Base-by-base conservation (phyloP, 2,113 vertebrate genomes). In the Grammomys dolichurus region DNA sequence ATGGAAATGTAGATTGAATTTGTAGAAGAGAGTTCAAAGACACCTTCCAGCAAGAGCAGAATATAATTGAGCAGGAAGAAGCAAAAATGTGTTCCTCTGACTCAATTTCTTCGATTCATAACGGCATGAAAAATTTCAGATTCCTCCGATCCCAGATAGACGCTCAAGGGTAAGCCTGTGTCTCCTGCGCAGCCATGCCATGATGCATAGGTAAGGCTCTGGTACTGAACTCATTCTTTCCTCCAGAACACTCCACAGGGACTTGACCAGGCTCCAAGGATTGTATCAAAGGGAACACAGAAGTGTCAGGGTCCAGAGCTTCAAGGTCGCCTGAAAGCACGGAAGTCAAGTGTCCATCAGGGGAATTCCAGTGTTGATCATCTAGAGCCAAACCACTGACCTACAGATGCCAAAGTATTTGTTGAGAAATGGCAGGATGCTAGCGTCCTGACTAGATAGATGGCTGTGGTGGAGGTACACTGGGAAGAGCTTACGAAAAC, bases 1-100 rank as follows among this genome's bases (percentile, higher is more conserved):
- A 91, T 75, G 48, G 81, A 93, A 82, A 72, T 8, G 58, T 5
- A 93, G 24, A 63, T 0, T 75, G n/a, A 73, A 87, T 94, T 13
- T 40, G 46, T 72, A 75, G 63, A 63, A 84, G 70, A 87, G 8
- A 87, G 54, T 65, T 96, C 40, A 89, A 89, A 84, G 56, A 19
- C 46, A 65, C n/a, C 22, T 90, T 90, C 67, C 43, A 72, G 70
- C n/a, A 40, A 91, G 80, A 89, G 43, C 63, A 65, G 78, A 63
- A 28, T 13, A 12, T 43, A 75, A n/a, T 22, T 76, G 58, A 73
- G 60, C 43, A 89, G 1, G 63, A 51, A 84, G 48, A 58, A 92
- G 69, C 11, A 87, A 56, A 76, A 73, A 3, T 60, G 9, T 20
- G 36, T 22, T 85, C 63, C 28, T 89, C 40, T 1, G 22, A 72